A percentile compares a stretch with the other conserved stretches of the same genome.
phyloP scores from a whole-genome alignment of 2,888 invertebrate species.

The Cryptus armator region DNA sequence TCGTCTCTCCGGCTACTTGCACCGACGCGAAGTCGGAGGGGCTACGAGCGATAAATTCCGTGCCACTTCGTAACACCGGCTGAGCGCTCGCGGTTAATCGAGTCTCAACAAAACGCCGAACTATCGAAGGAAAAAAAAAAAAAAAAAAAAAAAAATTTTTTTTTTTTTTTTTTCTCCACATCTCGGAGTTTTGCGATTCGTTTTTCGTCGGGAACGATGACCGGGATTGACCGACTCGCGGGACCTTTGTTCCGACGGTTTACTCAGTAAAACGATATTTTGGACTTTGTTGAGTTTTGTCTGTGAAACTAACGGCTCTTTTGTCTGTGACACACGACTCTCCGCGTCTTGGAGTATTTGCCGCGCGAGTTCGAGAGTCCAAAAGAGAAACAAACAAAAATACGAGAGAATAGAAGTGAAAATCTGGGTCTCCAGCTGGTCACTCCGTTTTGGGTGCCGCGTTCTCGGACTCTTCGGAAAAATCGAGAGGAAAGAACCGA shows the following conservation, averaged over 20 bases:
- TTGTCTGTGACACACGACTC: no score
- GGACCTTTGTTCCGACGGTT: slow-evolving; percentile 49
- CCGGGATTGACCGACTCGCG: slow-evolving; percentile 41
- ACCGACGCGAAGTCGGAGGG: slow-evolving; percentile 4
- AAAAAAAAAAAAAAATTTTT: no score
- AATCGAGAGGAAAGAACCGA: not conserved
- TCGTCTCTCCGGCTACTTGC: slow-evolving; percentile 20
- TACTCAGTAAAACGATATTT: slow-evolving; percentile 29
- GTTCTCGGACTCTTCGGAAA: not conserved
- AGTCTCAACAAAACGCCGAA: not conserved
- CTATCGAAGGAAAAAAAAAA: no score
- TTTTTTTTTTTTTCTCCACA: not conserved
- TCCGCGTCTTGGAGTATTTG: not conserved
- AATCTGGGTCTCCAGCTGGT: not conserved
- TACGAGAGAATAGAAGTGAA: not conserved
- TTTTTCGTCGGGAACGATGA: slow-evolving; percentile 39
- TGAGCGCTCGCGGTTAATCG: not conserved
- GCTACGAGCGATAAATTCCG: slow-evolving; percentile 11
- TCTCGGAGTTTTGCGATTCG: not conserved
- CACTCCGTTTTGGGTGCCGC: not conserved
- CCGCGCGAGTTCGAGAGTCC: slow-evolving; percentile 33
- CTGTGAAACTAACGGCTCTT: slow-evolving; percentile 30
- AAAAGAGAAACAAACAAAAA: slow-evolving; percentile 30
- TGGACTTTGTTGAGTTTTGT: slow-evolving; percentile 51
- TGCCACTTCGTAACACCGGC: slow-evolving; percentile 2